Percentiles rank a stretch among this genome's conserved stretches.
These are phyloP conservation scores for Gambelia wislizenii DNA, from an alignment of 2,797 vertebrate species.

Conservation along the genomic window DNA sequence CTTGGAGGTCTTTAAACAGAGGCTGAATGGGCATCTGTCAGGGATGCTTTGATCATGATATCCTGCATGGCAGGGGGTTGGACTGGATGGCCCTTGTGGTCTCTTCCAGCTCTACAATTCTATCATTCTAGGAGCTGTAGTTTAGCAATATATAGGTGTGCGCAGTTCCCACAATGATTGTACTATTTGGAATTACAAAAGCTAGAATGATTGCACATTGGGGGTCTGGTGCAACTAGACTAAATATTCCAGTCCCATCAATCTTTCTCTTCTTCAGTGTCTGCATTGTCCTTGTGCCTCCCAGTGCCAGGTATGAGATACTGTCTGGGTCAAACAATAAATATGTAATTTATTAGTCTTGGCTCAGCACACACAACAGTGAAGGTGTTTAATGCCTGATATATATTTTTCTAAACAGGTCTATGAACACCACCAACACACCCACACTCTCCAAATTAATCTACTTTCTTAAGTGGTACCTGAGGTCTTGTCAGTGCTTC, in stretches of 20 bases:
- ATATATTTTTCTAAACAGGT: conserved; percentile 52
- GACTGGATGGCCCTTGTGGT: too few species aligned
- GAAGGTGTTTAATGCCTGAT: conserved; percentile 68
- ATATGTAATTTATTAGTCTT: conserved; percentile 53
- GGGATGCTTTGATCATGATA: too few species aligned
- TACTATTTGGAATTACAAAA: too few species aligned
- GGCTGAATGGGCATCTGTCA: too few species aligned
- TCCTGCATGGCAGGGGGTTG: too few species aligned
- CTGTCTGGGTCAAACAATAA: conserved; percentile 28
- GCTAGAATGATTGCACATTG: too few species aligned
- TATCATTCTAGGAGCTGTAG: too few species aligned
- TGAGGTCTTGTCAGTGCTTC: not conserved
- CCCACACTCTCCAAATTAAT: conserved; percentile 37
- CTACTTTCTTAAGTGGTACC: conserved; percentile 41
- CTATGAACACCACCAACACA: conserved; percentile 47
- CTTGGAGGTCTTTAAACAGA: too few species aligned
- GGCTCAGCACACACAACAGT: conserved; percentile 54
- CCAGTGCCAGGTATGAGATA: conserved; percentile 53
- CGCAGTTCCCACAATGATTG: too few species aligned
- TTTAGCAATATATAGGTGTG: too few species aligned
- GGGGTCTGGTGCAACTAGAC: conserved; percentile 28
- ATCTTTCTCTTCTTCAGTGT: conserved; percentile 32
- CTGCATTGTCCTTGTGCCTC: conserved; percentile 28
- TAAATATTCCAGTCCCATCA: conserved; percentile 24
- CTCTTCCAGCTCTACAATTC: too few species aligned